A percentile compares a stretch with the other conserved stretches of the same genome.
These are phyloP conservation scores for Cataglyphis albicans DNA, from an alignment of 2,888 invertebrate genomes.

Conservation along the genomic window DNA sequence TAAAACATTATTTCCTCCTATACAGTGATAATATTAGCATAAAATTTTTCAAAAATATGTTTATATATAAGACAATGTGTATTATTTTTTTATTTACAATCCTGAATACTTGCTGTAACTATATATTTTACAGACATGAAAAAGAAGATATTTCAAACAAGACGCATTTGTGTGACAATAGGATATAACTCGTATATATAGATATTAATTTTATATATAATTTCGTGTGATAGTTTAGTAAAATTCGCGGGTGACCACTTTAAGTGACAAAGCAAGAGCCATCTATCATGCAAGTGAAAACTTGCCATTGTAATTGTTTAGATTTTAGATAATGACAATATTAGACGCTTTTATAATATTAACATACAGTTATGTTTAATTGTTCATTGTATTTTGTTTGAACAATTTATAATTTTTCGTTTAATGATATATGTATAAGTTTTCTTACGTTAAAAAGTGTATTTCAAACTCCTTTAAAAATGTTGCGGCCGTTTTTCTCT, in stretches of 20 bases:
- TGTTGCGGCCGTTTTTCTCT: constrained; percentile 70
- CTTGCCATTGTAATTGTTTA: not conserved
- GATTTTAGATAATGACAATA: not conserved
- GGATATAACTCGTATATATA: not conserved
- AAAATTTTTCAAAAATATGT: not conserved
- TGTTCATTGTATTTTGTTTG: constrained; percentile 32
- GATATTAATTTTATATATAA: no score
- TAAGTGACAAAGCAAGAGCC: constrained; percentile 48
- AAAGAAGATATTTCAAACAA: not conserved
- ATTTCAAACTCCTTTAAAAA: constrained; percentile 46
- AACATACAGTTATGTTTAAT: constrained; percentile 30
- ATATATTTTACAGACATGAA: not conserved
- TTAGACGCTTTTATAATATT: not conserved
- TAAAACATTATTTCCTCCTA: not conserved
- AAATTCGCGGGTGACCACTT: not conserved
- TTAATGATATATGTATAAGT: constrained; percentile 16
- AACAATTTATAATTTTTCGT: constrained; percentile 1
- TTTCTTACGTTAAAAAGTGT: constrained; percentile 11
- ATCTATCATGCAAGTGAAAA: constrained; percentile 55
- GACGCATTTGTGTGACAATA: not conserved
- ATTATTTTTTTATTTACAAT: not conserved
- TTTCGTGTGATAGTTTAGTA: no score
- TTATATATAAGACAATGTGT: not conserved
- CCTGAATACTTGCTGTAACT: not conserved
- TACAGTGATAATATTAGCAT: not conserved